phyloP scores from a whole-genome alignment of 2,113 vertebrate species.

The Catagonus wagneri region DNA sequence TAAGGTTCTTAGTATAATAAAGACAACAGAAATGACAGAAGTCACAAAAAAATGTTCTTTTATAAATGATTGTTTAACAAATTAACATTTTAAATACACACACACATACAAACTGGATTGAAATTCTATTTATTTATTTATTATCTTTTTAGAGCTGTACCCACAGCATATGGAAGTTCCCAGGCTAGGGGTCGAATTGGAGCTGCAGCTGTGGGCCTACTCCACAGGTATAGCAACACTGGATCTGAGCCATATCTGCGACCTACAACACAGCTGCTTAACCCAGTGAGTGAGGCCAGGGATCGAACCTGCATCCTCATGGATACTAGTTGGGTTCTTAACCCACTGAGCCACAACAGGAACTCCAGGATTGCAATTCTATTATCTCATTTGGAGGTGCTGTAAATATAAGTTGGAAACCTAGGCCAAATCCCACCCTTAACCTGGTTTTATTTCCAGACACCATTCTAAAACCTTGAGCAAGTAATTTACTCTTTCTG shows the following conservation, averaged over 20 bases:
- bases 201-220: too few relatives aligned
- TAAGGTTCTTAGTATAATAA: background rate
- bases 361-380: background rate
- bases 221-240: too few relatives aligned
- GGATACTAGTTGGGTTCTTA: too few relatives aligned
- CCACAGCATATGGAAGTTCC: too few relatives aligned
- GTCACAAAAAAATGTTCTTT: background rate
- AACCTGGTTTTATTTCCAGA: conserved; percentile 30
- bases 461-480: background rate
- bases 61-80: background rate
- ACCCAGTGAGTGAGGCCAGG: too few relatives aligned
- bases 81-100: background rate
- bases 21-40: background rate
- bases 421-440: background rate
- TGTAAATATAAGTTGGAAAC: background rate
- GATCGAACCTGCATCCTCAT: too few relatives aligned
- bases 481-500: background rate
- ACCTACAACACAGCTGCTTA: too few relatives aligned
- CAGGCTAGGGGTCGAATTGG: too few relatives aligned
- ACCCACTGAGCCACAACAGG: too few relatives aligned
- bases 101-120: background rate
- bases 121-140: background rate
- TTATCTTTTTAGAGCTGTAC: too few relatives aligned
- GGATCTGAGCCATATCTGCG: too few relatives aligned
- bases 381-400: background rate